Percentiles rank a stretch among this genome's conserved stretches.
These are phyloP conservation scores for Prenolepis imparis DNA, from an alignment of 2,888 invertebrate species.

Conservation along the genomic window DNA sequence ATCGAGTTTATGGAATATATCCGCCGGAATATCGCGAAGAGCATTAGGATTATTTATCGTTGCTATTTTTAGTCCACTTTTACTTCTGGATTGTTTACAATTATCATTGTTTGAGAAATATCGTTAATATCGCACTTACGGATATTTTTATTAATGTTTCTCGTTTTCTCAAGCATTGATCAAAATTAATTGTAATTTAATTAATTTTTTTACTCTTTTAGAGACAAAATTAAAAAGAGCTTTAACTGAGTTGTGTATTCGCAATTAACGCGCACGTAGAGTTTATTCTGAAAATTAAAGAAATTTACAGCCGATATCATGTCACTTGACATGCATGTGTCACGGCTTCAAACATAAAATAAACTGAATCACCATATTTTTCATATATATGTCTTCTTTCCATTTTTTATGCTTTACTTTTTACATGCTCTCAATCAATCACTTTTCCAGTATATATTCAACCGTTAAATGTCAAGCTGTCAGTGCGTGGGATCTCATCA, in stretches of 20 bases:
- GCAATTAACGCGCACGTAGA: background rate
- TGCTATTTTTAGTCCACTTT: background rate
- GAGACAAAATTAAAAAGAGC: background rate
- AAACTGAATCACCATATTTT: constrained; percentile 23
- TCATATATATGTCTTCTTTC: background rate
- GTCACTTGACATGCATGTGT: background rate
- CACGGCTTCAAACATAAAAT: background rate
- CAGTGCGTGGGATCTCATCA: constrained; percentile 37
- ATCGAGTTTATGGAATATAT: constrained; percentile 19
- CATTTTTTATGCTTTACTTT: constrained; percentile 28
- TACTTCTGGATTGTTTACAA: background rate
- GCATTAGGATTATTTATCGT: background rate
- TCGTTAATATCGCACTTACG: background rate
- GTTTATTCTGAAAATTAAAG: background rate
- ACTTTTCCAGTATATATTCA: constrained; percentile 25
- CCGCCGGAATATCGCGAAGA: background rate
- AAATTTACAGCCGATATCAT: background rate
- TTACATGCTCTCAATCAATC: constrained; percentile 46
- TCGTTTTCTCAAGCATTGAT: background rate
- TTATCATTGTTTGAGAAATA: background rate
- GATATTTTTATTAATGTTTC: background rate
- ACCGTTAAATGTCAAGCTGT: constrained; percentile 47
- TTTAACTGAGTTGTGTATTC: background rate
- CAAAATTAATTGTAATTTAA: constrained; percentile 8
- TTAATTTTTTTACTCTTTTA: background rate